These are phyloP conservation scores for Acanthis flammea DNA, from an alignment of 2,797 vertebrate species.

Conservation along the genomic window DNA sequence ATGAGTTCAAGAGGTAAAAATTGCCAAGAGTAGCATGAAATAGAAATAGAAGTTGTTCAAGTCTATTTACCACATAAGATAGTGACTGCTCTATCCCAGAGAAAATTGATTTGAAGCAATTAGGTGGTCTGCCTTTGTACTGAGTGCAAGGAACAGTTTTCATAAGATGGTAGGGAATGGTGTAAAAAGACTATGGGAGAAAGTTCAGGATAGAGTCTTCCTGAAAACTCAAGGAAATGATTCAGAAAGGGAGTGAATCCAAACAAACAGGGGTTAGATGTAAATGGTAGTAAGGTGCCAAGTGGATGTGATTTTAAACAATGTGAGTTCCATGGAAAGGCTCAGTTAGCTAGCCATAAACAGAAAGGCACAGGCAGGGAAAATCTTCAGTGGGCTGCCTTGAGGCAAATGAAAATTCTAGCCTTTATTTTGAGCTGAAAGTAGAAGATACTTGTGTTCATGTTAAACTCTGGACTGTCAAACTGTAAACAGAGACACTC, in stretches of 20 bases:
- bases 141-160: neutral
- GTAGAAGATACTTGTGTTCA: neutral
- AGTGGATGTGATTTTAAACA: conserved; percentile 38
- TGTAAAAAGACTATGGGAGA: neutral
- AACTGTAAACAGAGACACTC: neutral
- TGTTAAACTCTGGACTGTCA: neutral
- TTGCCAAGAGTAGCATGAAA: neutral
- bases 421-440: neutral
- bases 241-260: conserved; percentile 38
- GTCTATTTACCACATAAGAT: neutral
- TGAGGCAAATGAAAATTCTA: neutral
- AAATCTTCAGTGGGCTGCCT: neutral
- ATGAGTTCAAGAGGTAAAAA: neutral
- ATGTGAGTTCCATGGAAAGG: neutral
- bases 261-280: conserved; percentile 36
- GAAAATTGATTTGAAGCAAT: neutral
- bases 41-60: neutral
- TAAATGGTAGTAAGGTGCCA: conserved; percentile 28
- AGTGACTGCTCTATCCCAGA: neutral
- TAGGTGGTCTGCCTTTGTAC: neutral
- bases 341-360: neutral
- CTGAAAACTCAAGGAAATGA: conserved; percentile 52
- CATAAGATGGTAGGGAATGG: neutral
- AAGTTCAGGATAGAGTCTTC: neutral
- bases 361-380: neutral